These are phyloP conservation scores for Drosophila sturtevanti DNA, from an alignment of 1,140 invertebrate species.

Conservation along the genomic window DNA sequence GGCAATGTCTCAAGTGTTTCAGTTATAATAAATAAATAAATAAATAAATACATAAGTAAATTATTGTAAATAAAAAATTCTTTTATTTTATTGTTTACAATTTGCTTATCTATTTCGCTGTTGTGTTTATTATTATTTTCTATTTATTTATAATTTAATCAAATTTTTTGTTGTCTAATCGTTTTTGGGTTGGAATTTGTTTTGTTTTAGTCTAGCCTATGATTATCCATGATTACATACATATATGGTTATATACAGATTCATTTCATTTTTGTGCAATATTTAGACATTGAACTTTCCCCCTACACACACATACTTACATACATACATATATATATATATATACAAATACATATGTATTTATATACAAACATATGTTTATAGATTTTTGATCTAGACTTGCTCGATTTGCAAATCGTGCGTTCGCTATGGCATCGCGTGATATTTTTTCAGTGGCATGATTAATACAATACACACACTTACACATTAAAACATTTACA, in stretches of 20 bases:
- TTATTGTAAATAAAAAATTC: neutral
- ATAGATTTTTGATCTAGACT: conserved; percentile 2
- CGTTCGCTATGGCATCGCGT: conserved; percentile 29
- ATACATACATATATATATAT: too few species aligned
- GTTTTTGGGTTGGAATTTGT: neutral
- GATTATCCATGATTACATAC: neutral
- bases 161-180: neutral
- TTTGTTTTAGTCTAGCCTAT: neutral
- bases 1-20: conserved; percentile 1
- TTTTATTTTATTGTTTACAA: neutral
- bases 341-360: too few species aligned
- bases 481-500: conserved; percentile 9
- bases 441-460: conserved; percentile 52
- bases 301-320: too few species aligned
- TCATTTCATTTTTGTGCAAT: neutral
- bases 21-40: neutral
- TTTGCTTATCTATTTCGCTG: neutral
- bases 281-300: conserved; percentile 4
- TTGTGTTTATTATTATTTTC: neutral
- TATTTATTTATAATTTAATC: neutral
- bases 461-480: conserved; percentile 4
- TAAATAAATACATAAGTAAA: neutral
- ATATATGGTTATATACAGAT: too few species aligned
- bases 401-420: conserved; percentile 37
- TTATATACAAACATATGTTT: neutral